Evolutionary conservation across 2,797 vertebrate genomes (phyloP), one percentile per base, ranked within the genome.

Genomic region (Cyprinella venusta): DNA sequence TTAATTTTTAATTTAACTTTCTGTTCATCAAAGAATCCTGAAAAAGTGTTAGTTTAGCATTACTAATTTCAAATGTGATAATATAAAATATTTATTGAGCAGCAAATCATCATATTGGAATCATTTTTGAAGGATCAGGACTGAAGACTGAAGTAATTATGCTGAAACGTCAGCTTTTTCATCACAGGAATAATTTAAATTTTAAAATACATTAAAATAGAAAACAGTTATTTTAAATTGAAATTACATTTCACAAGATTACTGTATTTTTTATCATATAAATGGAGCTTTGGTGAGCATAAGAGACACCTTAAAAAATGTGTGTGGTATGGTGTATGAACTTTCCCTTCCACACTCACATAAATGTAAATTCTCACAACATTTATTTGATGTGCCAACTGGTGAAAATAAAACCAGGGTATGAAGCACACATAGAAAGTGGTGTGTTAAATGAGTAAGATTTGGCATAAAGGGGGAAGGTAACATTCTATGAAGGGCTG

Each of bases 401-500:
- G 3, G 40, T 77, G 40, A 48, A 77, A 30, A 9, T 40, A 42
- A 61, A 42, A 61, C 26, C 1, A 0, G 8, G 52, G 21, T 40
- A 40, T 75, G 72, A 40, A 76, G n/a, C 36, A 19, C 48, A 54
- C 77, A 64, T 24, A 16, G 42, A 79, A 76, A 69, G 81, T 65
- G 36, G 12, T 45, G 76, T 70, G 50, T 48, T 81, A 80, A 76
- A 72, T 59, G 26, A 77, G 71, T 30, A 38, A 79, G 64, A 76
- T 78, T 83, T 82, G 69, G 71, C 70, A 63, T 85, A 85, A 89
- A 87, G 79, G 79, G 74, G 79, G 82, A 88, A 85, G 65, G 81
- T 77, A 79, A 79, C 40, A 88, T 86, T 89, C 90, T 91, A 86
- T n/a, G 8, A 86, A 71, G 76, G 67, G 50, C 15, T 16, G 45